phyloP scores from a whole-genome alignment of 2,888 invertebrate species.

The Eulithis prunata region DNA sequence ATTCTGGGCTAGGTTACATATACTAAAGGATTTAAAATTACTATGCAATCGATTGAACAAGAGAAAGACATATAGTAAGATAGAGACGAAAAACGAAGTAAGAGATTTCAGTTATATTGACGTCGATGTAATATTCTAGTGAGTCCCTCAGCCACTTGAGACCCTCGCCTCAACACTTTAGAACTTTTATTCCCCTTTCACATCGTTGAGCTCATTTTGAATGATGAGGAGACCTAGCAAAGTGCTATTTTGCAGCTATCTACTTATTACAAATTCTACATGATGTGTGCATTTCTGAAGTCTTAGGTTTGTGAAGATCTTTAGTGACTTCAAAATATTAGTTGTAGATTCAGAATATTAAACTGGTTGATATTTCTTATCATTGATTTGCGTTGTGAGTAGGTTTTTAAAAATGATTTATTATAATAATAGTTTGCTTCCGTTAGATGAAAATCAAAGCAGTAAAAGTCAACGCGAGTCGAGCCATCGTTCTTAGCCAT shows the following conservation, averaged over 20 bases:
- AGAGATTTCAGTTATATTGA: no score
- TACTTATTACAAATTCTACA: neutral
- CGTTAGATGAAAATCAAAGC: no score
- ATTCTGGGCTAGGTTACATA: no score
- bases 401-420: neutral
- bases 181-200: conserved; percentile 15
- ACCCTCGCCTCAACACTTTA: conserved; percentile 10
- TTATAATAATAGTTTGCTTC: neutral
- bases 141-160: conserved; percentile 2
- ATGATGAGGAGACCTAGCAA: conserved; percentile 9
- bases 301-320: no score
- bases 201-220: conserved; percentile 11
- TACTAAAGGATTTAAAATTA: no score
- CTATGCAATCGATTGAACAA: no score
- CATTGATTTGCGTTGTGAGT: neutral
- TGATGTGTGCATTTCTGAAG: neutral
- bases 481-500: neutral
- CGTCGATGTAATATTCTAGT: no score
- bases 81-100: no score
- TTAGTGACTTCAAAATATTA: no score
- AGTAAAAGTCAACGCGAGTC: neutral
- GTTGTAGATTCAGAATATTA: no score
- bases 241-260: conserved; percentile 13
- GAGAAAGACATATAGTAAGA: no score
- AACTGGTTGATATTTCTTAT: neutral